Conservation (phyloP, 2,888 invertebrate genomes). For the Sthenelais limicola region DNA sequence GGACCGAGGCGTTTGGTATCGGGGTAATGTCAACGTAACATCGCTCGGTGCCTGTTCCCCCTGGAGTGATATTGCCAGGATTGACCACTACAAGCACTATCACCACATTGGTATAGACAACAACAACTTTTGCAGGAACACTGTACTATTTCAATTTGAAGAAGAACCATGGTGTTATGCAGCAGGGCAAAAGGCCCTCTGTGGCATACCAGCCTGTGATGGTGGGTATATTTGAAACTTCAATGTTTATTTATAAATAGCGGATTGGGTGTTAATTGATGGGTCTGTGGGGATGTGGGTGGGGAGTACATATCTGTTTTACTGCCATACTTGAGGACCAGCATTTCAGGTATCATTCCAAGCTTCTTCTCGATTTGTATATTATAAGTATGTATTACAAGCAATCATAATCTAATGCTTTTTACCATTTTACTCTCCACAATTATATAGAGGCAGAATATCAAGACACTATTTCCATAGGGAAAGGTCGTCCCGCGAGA, state of each 20-base stretch:
- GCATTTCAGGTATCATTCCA: too few relatives aligned
- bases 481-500: slow-evolving; percentile 1
- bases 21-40: slow-evolving; percentile 14
- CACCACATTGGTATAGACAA: slow-evolving; percentile 23
- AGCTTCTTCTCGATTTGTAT: too few relatives aligned
- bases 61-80: slow-evolving; percentile 12
- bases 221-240: too few relatives aligned
- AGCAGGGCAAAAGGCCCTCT: slow-evolving; percentile 7
- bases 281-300: too few relatives aligned
- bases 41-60: slow-evolving; percentile 3
- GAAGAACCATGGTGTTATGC: slow-evolving; percentile 25
- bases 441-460: background rate
- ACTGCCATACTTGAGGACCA: too few relatives aligned
- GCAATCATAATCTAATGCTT: too few relatives aligned
- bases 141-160: slow-evolving; percentile 17
- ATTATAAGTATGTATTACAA: too few relatives aligned
- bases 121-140: slow-evolving; percentile 22
- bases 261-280: too few relatives aligned
- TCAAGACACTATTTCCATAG: slow-evolving; percentile 1
- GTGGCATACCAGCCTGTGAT: slow-evolving; percentile 24
- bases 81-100: slow-evolving; percentile 32
- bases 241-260: too few relatives aligned
- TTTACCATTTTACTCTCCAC: too few relatives aligned
- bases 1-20: slow-evolving; percentile 21
- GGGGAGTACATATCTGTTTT: too few relatives aligned